Evolutionary conservation across 2,888 invertebrate genomes (phyloP).

Genomic region (Gortyna flavago): DNA sequence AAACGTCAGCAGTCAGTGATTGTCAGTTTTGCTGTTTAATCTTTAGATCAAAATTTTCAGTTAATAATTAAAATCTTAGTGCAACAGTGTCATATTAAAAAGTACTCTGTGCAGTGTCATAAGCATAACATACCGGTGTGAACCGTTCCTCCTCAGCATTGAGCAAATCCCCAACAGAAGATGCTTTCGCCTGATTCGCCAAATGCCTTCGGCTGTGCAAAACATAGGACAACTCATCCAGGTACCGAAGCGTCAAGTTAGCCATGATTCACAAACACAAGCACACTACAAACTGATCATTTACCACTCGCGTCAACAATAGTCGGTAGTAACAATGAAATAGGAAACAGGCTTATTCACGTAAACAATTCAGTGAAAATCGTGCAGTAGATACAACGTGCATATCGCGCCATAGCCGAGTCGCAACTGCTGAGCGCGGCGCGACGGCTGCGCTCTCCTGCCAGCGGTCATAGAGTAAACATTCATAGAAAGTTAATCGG

Average conservation of each 20-base stretch:
- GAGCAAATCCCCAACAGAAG: conserved; percentile 87
- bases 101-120: too few relatives aligned
- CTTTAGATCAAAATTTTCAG: conserved; percentile 48
- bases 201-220: conserved; percentile 85
- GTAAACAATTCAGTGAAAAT: conserved; percentile 73
- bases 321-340: conserved; percentile 63
- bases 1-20: conserved; percentile 50
- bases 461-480: conserved; percentile 65
- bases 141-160: conserved; percentile 85
- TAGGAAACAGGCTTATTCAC: conserved; percentile 71
- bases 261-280: conserved; percentile 80
- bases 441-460: conserved; percentile 62
- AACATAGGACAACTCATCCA: conserved; percentile 89
- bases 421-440: conserved; percentile 77
- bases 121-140: conserved; percentile 78
- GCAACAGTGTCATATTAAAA: conserved; percentile 29
- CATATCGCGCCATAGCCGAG: conserved; percentile 73
- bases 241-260: conserved; percentile 86
- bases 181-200: conserved; percentile 85
- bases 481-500: conserved; percentile 69
- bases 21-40: conserved; percentile 49
- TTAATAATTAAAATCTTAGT: conserved; percentile 43
- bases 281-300: conserved; percentile 65
- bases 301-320: conserved; percentile 69
- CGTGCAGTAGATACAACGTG: conserved; percentile 59